Evolutionary conservation across 1,140 invertebrate species (phyloP), one percentile per base, ranked within the genome.

Genomic region (Archivesica marissinica): DNA sequence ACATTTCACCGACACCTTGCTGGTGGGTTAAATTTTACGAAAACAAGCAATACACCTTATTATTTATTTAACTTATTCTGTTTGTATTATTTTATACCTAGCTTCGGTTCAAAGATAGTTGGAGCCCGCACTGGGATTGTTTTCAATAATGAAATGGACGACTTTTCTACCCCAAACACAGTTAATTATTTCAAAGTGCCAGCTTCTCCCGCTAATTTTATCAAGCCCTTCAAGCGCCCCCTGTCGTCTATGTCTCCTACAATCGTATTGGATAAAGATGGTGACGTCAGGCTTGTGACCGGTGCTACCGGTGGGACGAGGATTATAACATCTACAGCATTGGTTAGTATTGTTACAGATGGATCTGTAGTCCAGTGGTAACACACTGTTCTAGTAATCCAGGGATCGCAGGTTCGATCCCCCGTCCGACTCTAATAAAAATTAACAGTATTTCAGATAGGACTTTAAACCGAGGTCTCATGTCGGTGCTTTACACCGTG

Each of bases 121-220:
- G 95, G 95, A 1, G 88, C 95, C 20, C 95, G 95, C 74, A 99
- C 98, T 0, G 99, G 98, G 35, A 98, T 99, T 47, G 94, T 99
- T 1, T 95, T 98, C 88, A 99, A 99, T 94, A 96, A 97, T 91
- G 96, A 96, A 61, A 99, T 99, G 98, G 97, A 99, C 92, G 99
- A 99, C 93, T 99, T 99, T 94, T 97, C 97, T 0, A 95, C 96
- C 2, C 96, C 97, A 0, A 96, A 89, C 20, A 86, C 96, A 87
- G 93, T 94, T 15, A 99, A 97, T 94, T 96, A 95, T 75, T 98
- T 97, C 89, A 96, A 96, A 0, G 74, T 99, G 41, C 85, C 95
- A 4, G 88, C 90, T 20, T 90, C 89, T 50, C 85, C 86, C 17
- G 95, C 96, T 11, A 99, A 99, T 94, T 96, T 95, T 83, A 97